Conservation (phyloP, 1,140 invertebrate species). For the Chelonus insularis region DNA sequence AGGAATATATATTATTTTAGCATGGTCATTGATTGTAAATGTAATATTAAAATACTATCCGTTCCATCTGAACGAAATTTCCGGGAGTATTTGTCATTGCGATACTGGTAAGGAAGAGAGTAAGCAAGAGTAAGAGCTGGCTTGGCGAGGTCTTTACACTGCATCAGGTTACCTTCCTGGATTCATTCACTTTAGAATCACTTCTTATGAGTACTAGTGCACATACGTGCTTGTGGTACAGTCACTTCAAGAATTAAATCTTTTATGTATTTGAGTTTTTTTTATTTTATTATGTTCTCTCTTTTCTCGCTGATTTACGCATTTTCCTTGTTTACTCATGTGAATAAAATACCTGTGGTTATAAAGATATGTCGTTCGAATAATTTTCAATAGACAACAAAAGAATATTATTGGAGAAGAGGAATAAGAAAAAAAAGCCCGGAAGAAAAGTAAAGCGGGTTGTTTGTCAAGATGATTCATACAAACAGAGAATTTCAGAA, state of each 20-base stretch:
- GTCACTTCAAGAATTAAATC: constrained; percentile 23
- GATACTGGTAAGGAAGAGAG: constrained; percentile 21
- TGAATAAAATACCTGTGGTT: too few species aligned
- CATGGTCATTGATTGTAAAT: background rate
- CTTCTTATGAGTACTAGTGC: constrained; percentile 29
- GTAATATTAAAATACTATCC: constrained; percentile 29
- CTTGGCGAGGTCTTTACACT: constrained; percentile 30
- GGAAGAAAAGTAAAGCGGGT: constrained; percentile 9
- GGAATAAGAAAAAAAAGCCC: background rate
- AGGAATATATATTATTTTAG: too few species aligned
- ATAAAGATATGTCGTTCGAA: too few species aligned
- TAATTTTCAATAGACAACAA: background rate
- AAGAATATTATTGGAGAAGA: background rate
- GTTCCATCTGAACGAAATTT: constrained; percentile 32
- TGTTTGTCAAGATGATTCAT: constrained; percentile 13
- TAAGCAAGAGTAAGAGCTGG: constrained; percentile 17
- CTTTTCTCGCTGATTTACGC: too few species aligned
- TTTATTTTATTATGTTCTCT: background rate
- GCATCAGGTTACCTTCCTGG: constrained; percentile 43
- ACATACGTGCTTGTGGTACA: constrained; percentile 24
- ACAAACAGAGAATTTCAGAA: background rate
- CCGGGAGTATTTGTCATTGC: constrained; percentile 35
- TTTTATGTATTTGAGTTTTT: background rate
- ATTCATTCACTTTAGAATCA: constrained; percentile 39
- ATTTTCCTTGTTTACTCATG: too few species aligned